Percentiles rank a stretch among this genome's conserved stretches.
phyloP scores from a whole-genome alignment of 2,797 vertebrate genomes.

The Salarias fasciatus region DNA sequence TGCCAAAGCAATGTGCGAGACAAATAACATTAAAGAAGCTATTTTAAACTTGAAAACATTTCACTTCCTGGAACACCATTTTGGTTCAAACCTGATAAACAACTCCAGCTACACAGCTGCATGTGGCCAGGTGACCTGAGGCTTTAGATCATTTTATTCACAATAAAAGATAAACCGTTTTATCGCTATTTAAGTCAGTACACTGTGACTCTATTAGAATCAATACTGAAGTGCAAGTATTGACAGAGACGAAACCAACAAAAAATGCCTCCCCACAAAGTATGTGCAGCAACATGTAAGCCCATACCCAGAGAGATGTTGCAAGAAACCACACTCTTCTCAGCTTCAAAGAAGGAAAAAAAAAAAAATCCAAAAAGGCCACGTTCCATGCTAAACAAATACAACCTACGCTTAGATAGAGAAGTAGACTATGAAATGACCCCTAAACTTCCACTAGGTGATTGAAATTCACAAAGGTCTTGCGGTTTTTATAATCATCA shows the following conservation, averaged over 20 bases:
- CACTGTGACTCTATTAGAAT: background rate
- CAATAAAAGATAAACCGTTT: background rate
- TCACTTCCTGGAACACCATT: slow-evolving; percentile 42
- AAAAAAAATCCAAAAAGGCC: no score
- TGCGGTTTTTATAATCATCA: no score
- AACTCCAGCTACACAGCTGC: slow-evolving; percentile 14
- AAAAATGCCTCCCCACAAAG: no score
- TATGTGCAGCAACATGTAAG: no score
- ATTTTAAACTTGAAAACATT: slow-evolving; percentile 35
- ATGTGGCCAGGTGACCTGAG: slow-evolving; percentile 6
- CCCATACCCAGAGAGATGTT: no score
- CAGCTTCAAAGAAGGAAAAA: no score
- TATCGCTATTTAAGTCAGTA: slow-evolving; percentile 10
- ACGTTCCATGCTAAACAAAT: no score
- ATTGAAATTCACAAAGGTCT: no score
- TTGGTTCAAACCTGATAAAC: slow-evolving; percentile 14
- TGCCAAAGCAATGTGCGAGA: slow-evolving; percentile 11
- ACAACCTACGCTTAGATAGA: no score
- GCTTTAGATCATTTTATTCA: background rate
- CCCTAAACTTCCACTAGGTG: no score
- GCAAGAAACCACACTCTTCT: no score
- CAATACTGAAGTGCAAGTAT: background rate
- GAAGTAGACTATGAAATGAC: no score
- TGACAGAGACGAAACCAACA: background rate
- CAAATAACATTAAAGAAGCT: slow-evolving; percentile 32